phyloP scores from a whole-genome alignment of 2,888 invertebrate species.

The Lepidochrysops patricia region DNA sequence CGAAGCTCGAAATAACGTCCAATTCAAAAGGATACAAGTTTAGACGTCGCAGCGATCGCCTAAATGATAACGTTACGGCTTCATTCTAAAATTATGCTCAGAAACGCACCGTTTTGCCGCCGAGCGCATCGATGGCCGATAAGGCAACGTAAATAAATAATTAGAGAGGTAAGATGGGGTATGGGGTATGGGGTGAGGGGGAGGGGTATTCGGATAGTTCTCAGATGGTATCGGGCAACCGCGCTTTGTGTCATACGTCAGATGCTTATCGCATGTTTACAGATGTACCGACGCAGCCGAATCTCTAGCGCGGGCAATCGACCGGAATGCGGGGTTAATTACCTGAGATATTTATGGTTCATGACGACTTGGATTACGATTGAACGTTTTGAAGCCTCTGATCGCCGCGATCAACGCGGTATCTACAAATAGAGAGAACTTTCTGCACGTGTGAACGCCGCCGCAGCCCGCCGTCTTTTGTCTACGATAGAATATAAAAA shows the following conservation, averaged over 20 bases:
- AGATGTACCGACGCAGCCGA: constrained; percentile 68
- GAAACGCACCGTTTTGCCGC: constrained; percentile 59
- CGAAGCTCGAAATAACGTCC: not conserved
- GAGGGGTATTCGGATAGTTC: constrained; percentile 54
- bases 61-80: constrained; percentile 51
- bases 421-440: too few species aligned
- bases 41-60: constrained; percentile 58
- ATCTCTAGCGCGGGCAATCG: constrained; percentile 56
- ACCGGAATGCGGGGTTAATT: constrained; percentile 60
- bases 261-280: constrained; percentile 72
- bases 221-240: constrained; percentile 67
- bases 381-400: not conserved
- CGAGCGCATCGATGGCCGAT: constrained; percentile 69
- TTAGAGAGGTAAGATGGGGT: constrained; percentile 62
- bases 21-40: constrained; percentile 32
- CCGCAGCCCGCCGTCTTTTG: too few species aligned
- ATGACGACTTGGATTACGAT: constrained; percentile 14
- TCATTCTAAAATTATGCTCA: constrained; percentile 62
- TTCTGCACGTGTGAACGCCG: too few species aligned
- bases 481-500: too few species aligned
- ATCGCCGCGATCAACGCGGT: too few species aligned
- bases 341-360: constrained; percentile 29
- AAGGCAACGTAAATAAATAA: constrained; percentile 70
- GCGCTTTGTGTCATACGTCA: constrained; percentile 75
- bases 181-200: constrained; percentile 33